phyloP scores from a whole-genome alignment of 2,797 vertebrate species.

The Tarsius wallacei region DNA sequence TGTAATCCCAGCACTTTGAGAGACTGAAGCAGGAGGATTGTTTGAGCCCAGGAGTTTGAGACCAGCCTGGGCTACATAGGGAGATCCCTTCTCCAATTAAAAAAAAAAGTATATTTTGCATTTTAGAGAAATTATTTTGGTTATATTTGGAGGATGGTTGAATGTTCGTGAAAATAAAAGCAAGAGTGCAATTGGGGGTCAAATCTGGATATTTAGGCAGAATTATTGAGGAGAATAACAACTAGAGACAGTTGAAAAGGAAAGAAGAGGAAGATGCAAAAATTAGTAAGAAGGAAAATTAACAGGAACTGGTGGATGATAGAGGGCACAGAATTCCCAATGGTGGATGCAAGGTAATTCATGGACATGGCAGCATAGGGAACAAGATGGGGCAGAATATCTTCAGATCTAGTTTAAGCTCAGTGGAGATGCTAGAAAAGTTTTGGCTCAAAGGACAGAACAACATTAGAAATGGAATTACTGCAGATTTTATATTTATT shows the following conservation, averaged over 20 bases:
- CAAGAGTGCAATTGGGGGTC: neutral
- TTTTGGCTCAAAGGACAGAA: neutral
- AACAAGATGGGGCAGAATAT: neutral
- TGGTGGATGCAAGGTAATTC: neutral
- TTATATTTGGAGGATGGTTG: neutral
- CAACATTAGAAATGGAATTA: neutral
- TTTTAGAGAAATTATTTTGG: neutral
- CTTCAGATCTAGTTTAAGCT: neutral
- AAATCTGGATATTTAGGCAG: neutral
- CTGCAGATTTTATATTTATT: too few relatives aligned
- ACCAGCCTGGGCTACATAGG: too few relatives aligned
- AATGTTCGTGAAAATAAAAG: neutral
- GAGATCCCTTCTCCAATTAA: too few relatives aligned
- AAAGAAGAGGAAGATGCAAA: neutral
- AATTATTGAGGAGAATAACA: neutral
- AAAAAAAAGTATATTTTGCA: neutral
- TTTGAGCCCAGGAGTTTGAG: too few relatives aligned
- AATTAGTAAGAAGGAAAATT: neutral
- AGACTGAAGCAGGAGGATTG: too few relatives aligned
- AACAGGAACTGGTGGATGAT: neutral
- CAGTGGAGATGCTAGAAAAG: too few relatives aligned
- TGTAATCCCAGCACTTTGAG: too few relatives aligned
- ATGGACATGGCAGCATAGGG: neutral
- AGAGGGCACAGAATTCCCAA: fast-evolving
- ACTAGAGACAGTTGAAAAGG: too few relatives aligned